Percentiles rank a stretch among this genome's conserved stretches.
phyloP scores from a whole-genome alignment of 2,113 vertebrate genomes.

The Stegostoma tigrinum region DNA sequence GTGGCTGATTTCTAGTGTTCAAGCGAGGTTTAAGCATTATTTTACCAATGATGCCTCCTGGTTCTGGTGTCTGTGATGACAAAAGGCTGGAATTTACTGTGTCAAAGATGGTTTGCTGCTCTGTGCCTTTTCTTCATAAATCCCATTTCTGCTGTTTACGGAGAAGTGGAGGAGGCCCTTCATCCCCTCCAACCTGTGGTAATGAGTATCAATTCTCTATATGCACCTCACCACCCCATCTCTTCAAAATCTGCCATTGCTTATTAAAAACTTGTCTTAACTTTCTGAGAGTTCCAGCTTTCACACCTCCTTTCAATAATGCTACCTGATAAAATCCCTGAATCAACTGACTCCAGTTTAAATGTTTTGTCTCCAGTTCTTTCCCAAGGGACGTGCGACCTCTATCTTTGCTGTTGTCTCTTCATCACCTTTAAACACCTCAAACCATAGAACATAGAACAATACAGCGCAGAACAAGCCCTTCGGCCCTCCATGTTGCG shows the following conservation, averaged over 20 bases:
- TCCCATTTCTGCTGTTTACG: background rate
- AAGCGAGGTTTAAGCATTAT: background rate
- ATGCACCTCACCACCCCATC: background rate
- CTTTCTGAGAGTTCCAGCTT: background rate
- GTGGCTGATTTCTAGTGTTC: background rate
- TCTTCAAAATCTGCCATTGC: background rate
- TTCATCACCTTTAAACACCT: background rate
- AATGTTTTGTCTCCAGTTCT: background rate
- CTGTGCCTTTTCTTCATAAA: background rate
- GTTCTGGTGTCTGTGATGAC: background rate
- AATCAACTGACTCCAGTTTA: background rate
- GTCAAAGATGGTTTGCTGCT: background rate
- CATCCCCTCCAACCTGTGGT: background rate
- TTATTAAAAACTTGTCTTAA: no score
- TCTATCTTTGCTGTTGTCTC: background rate
- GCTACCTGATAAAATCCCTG: background rate
- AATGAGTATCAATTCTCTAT: background rate
- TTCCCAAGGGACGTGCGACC: background rate
- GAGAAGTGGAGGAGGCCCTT: background rate
- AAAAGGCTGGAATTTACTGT: background rate
- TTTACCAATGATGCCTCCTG: background rate
- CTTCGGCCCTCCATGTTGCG: no score
- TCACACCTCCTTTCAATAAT: no score
- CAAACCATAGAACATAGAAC: no score
- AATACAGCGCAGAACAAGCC: no score